A percentile compares a stretch with the other conserved stretches of the same genome.
phyloP scores from a whole-genome alignment of 2,797 vertebrate species.

The Nyctibius grandis region DNA sequence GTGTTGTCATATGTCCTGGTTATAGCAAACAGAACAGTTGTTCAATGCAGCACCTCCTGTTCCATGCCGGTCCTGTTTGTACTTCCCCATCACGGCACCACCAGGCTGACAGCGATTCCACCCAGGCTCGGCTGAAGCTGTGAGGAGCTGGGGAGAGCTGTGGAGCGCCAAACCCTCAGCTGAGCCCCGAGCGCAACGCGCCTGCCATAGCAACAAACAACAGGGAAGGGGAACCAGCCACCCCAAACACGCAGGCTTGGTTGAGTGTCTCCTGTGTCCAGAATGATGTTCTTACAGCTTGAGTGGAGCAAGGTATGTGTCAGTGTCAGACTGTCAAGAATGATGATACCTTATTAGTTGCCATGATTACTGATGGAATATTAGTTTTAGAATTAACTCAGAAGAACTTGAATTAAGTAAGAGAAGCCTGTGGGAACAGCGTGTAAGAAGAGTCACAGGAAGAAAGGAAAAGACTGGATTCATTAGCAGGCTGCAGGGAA shows the following conservation, averaged over 20 bases:
- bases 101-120: accelerated
- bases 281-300: background rate
- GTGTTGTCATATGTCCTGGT: accelerated
- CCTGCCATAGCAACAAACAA: background rate
- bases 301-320: background rate
- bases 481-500: background rate
- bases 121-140: background rate
- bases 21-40: background rate
- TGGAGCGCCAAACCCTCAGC: too few species aligned
- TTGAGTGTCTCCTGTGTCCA: accelerated
- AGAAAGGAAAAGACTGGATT: background rate
- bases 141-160: background rate
- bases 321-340: background rate
- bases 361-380: background rate
- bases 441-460: background rate
- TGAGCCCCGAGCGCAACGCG: background rate
- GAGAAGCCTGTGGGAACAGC: background rate
- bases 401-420: background rate
- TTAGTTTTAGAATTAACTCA: background rate
- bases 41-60: background rate
- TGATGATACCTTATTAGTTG: background rate
- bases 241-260: accelerated
- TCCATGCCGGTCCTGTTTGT: too few species aligned
- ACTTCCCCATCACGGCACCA: accelerated
- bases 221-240: background rate